Evolutionary conservation across 2,797 vertebrate species (phyloP).

Genomic region (Anguilla marmorata): DNA sequence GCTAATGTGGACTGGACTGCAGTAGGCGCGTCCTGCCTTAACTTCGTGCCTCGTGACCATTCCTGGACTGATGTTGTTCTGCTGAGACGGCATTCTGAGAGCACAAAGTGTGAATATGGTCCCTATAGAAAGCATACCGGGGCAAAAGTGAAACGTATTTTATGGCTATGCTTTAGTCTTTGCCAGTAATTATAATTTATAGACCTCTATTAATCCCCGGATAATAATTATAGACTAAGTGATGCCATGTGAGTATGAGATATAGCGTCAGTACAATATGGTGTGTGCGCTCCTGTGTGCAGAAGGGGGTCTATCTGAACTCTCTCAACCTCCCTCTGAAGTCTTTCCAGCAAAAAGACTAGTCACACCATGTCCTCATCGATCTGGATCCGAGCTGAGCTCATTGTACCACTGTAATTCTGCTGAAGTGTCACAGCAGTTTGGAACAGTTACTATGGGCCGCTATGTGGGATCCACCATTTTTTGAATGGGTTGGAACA

Average conservation of each 20-base stretch:
- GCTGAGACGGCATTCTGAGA: background rate
- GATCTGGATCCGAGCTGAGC: background rate
- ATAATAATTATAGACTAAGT: background rate
- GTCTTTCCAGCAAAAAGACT: background rate
- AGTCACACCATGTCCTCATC: background rate
- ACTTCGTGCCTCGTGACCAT: background rate
- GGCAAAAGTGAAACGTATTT: background rate
- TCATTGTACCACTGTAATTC: background rate
- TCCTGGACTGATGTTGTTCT: background rate
- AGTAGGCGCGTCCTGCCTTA: background rate
- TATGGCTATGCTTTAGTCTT: background rate
- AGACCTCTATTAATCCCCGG: background rate
- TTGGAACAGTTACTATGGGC: slow-evolving; percentile 37
- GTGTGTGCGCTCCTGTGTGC: background rate
- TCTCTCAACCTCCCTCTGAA: slow-evolving; percentile 9
- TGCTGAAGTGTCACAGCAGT: background rate
- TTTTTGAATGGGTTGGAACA: slow-evolving; percentile 44
- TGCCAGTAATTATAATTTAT: background rate
- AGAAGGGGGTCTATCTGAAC: slow-evolving; percentile 13
- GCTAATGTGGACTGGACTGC: background rate
- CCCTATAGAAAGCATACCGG: background rate
- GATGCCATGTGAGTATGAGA: background rate
- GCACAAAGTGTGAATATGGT: background rate
- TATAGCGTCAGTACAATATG: background rate
- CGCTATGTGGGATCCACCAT: slow-evolving; percentile 31